Evolutionary conservation across 35 echinoderm and acorn worm species (phyloP).

Genomic region (Hemicentrotus pulcherrimus): DNA sequence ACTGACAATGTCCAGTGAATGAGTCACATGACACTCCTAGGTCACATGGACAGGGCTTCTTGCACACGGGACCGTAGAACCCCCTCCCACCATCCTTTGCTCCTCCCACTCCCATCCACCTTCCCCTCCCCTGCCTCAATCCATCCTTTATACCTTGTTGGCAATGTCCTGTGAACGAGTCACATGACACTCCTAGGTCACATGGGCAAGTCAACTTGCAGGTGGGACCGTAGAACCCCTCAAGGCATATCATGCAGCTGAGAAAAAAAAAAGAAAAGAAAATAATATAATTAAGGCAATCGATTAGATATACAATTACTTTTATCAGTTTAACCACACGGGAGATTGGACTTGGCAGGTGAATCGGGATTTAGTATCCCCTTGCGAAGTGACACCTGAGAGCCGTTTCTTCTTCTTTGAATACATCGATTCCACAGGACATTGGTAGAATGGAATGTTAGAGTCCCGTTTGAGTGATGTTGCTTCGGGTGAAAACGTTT

Average conservation of each 20-base stretch:
- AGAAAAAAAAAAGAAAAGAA: slow-evolving; percentile 22
- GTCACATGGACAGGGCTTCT: neutral
- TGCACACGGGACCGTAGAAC: neutral
- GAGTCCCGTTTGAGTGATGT: neutral
- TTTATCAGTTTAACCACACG: neutral
- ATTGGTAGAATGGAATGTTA: neutral
- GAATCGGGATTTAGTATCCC: neutral
- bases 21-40: slow-evolving; percentile 15
- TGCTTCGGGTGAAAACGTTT: neutral
- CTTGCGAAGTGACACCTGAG: neutral
- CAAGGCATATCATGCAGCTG: slow-evolving; percentile 22
- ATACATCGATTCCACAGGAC: neutral
- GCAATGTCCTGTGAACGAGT: neutral
- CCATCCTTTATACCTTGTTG: neutral
- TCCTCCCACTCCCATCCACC: neutral
- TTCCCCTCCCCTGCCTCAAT: neutral
- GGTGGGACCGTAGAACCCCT: slow-evolving; percentile 16
- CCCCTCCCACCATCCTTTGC: neutral
- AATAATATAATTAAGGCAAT: neutral
- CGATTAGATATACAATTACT: slow-evolving; percentile 4
- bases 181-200: slow-evolving; percentile 24
- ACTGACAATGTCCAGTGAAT: neutral
- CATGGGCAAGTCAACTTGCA: slow-evolving; percentile 26
- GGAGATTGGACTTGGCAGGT: neutral
- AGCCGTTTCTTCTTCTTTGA: neutral